Evolutionary conservation across 2,113 vertebrate genomes (phyloP), one percentile per base, ranked within the genome.

Genomic region (Panthera uncia): DNA sequence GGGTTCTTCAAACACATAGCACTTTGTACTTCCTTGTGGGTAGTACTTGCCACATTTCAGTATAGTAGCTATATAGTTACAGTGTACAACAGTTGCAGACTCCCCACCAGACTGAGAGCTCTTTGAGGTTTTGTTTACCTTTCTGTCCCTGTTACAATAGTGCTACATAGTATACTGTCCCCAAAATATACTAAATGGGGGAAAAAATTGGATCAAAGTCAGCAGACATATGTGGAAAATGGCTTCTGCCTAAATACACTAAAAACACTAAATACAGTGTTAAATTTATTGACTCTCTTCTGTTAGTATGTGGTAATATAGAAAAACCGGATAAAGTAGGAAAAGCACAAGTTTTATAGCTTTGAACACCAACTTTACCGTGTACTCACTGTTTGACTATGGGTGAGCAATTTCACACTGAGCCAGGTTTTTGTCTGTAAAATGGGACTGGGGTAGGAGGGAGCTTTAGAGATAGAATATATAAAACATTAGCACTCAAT

Each of bases 171-270:
- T 92, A 16, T 74, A 84, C 81, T 38, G 9, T 13, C 14, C 74
- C 33, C 31, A 45, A 63, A 81, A 48, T 83, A 94, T 33, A 50
- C 63, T 94, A 73, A 94, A 48, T 73, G 83, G 68, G 38, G 38
- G 57, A 23, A 55, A 36, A 87, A 82, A 38, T 86, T 92, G 55
- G 95, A 73, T 87, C 41, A 89, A 36, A 78, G 19, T 78, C 85
- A 93, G 63, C 27, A 86, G 68, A 68, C 36, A 21, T 82, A 48
- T 92, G 95, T 94, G 94, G 66, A 97, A 71, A 90, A 76, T 90
- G 48, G 38, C 33, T 66, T 93, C 23, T 84, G 69, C 45, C 33
- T 78, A 83, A 73, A 65, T 48, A 65, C 13, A 79, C 48, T 57
- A 57, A 57, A 57, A 57, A 57, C 55, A 57, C 55, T 61, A 61